Base-by-base conservation (phyloP, 2,888 invertebrate species). In the Microdon myrmicae region DNA sequence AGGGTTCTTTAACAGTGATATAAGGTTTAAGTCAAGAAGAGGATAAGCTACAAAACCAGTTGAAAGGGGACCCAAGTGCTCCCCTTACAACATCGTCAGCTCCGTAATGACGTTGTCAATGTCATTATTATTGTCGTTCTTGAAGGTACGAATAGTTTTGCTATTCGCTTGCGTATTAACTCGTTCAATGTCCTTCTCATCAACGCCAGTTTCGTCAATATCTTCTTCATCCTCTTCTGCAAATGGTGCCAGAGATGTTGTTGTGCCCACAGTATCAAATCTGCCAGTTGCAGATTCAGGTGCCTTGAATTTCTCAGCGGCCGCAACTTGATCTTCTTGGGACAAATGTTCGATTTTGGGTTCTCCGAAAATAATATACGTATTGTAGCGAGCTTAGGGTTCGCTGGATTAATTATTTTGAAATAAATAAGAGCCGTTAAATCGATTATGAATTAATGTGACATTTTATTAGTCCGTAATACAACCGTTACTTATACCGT, bases 41-140 rank as follows among this genome's bases (percentile, higher is more conserved):
- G 75, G 74, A 75, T 38, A 32, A 49, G 16, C 22, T 60, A 32
- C 25, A 59, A 29, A 26, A 3, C 14, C n/a, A n/a, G n/a, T n/a
- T n/a, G n/a, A n/a, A n/a, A n/a, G n/a, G n/a, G n/a, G n/a, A n/a
- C n/a, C n/a, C n/a, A n/a, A n/a, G n/a, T n/a, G 34, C 44, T 60
- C 23, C 70, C 56, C 68, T 75, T 79, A 79, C 49, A 79, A 84
- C 85, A 85, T 85, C 61, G 85, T 85, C 74, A 85, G 80, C 77
- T 85, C 86, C 98, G 99, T 98, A 76, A 99, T 99, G 72, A 99
- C 99, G 82, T 99, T 99, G 71, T 99, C 99, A 80, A 99, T 98
- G 82, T 99, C 99, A 72, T 97, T 96, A 76, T 90, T 89, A 82
- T 98, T 96, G 82, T 98, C 96, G 82, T 95, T 96, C 81, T 93